Conservation (phyloP, 1,140 invertebrate genomes). For the Triops longicaudatus region DNA sequence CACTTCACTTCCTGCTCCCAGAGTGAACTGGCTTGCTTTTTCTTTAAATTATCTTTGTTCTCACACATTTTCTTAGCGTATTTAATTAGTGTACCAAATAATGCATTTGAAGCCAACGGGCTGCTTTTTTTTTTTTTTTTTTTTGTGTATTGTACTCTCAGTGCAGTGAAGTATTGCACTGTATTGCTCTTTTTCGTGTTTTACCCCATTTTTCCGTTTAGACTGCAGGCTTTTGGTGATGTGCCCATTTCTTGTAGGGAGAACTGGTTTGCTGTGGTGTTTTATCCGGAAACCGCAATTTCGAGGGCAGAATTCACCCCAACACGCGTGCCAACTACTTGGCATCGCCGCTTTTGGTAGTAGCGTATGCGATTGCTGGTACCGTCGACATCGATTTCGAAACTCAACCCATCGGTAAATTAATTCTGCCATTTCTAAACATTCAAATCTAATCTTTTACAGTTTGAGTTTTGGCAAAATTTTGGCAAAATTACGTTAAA, state of each 20-base stretch:
- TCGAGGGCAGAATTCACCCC: slow-evolving; percentile 95
- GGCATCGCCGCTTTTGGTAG: slow-evolving; percentile 87
- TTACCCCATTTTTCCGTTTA: neutral
- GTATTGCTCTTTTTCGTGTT: neutral
- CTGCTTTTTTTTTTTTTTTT: too few relatives aligned
- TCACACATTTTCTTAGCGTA: too few relatives aligned
- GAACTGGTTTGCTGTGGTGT: slow-evolving; percentile 90
- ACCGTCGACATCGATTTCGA: slow-evolving; percentile 92
- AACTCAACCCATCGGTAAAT: slow-evolving; percentile 66
- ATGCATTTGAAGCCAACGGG: too few relatives aligned
- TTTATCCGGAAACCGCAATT: slow-evolving; percentile 92
- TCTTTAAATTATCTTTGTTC: too few relatives aligned
- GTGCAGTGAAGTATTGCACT: neutral
- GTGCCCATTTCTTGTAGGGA: slow-evolving; percentile 46
- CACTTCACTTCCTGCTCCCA: too few relatives aligned
- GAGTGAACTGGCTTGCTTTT: too few relatives aligned
- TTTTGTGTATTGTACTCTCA: too few relatives aligned
- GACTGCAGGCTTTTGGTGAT: neutral
- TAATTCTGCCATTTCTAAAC: slow-evolving; percentile 31
- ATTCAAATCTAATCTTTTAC: too few relatives aligned
- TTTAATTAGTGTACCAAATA: too few relatives aligned
- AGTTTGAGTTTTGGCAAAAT: too few relatives aligned
- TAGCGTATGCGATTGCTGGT: slow-evolving; percentile 93
- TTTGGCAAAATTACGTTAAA: neutral
- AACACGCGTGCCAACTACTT: slow-evolving; percentile 93